These are phyloP conservation scores for Mus pahari DNA, from an alignment of 2,113 vertebrate genomes.

Conservation along the genomic window DNA sequence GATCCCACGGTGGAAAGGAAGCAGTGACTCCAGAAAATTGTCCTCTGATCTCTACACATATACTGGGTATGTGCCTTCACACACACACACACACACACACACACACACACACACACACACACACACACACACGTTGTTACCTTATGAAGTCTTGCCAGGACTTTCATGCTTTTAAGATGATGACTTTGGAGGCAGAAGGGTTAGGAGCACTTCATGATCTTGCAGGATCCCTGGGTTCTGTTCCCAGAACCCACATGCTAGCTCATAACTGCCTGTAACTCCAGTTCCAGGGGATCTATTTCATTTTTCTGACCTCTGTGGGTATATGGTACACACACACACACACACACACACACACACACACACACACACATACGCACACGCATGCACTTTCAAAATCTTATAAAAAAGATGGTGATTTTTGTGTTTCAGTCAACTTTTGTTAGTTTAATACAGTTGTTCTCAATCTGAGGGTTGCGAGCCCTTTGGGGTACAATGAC, in stretches of 20 bases:
- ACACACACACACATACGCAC: not conserved
- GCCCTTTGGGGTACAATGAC: not conserved
- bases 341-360: not conserved
- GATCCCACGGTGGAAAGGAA: not conserved
- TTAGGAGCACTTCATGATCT: not conserved
- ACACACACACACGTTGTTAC: not conserved
- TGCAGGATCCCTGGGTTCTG: not conserved
- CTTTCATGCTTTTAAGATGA: conserved; percentile 11
- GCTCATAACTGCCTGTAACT: not conserved
- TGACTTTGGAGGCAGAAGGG: not conserved
- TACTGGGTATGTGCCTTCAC: not conserved
- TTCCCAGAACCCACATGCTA: not conserved
- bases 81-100: not conserved
- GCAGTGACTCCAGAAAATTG: not conserved
- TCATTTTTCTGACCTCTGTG: not conserved
- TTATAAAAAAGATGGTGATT: not conserved
- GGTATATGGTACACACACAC: not conserved
- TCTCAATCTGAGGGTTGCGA: not conserved
- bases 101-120: not conserved
- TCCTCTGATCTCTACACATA: not conserved
- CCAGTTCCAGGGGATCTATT: not conserved
- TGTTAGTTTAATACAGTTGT: not conserved
- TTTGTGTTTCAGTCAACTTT: conserved; percentile 34
- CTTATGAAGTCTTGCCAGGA: not conserved
- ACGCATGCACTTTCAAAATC: not conserved